Evolutionary conservation across 2,888 invertebrate species (phyloP).

Genomic region (Eristalinus sepulchralis): DNA sequence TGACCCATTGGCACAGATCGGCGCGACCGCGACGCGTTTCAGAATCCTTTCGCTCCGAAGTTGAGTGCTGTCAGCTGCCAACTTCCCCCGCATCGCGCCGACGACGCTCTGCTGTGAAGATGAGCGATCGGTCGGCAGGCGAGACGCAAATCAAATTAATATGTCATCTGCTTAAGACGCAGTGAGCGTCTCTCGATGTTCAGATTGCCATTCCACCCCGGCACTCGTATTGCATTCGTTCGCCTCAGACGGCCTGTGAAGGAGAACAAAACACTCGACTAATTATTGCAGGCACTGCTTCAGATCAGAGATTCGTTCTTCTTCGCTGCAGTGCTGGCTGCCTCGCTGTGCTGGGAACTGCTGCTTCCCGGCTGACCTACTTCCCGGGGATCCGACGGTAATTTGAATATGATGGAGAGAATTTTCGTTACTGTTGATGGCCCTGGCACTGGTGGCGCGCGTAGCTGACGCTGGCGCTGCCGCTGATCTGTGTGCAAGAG

Average conservation of each 20-base stretch:
- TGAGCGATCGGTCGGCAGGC: neutral
- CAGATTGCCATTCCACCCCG: neutral
- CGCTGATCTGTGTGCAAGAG: neutral
- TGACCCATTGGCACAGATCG: neutral
- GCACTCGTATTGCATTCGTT: neutral
- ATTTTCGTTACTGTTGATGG: constrained; percentile 32
- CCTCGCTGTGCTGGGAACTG: neutral
- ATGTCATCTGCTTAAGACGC: neutral
- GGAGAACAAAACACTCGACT: neutral
- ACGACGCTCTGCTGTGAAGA: neutral
- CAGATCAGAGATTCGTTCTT: neutral
- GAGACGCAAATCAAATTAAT: neutral
- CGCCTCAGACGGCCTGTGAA: neutral
- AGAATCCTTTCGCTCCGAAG: neutral
- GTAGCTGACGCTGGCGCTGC: neutral
- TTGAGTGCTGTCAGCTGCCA: neutral
- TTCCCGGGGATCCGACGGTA: constrained; percentile 1
- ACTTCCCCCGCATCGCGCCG: neutral
- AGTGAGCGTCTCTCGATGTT: neutral
- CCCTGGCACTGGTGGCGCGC: neutral
- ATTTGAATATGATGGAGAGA: constrained; percentile 36
- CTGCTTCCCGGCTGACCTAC: constrained; percentile 16
- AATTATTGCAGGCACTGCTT: neutral
- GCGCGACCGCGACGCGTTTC: neutral
- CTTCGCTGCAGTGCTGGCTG: neutral